These are phyloP conservation scores for Tetragnatha versicolor DNA, from an alignment of 1,140 invertebrate species.

Conservation along the genomic window DNA sequence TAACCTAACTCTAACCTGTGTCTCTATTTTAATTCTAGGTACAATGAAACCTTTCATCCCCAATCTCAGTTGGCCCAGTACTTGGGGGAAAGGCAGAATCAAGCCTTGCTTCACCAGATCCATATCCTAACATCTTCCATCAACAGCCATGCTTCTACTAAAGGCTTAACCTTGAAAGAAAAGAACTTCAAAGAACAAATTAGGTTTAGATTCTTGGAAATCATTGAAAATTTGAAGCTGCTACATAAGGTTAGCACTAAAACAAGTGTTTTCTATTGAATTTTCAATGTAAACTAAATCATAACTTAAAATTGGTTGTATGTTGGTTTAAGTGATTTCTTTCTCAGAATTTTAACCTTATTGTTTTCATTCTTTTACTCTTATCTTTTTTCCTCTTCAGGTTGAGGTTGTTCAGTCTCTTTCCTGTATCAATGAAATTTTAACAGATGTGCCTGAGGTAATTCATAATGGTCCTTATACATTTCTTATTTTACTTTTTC, in stretches of 20 bases:
- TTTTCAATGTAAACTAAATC: neutral
- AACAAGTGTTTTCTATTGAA: neutral
- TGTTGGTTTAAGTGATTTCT: neutral
- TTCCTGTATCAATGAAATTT: constrained; percentile 33
- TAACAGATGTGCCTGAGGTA: constrained; percentile 9
- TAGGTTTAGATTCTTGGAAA: constrained; percentile 19
- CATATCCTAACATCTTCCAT: constrained; percentile 27
- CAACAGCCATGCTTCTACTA: neutral
- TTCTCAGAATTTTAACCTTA: neutral
- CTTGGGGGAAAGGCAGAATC: constrained; percentile 34
- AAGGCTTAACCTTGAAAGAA: neutral
- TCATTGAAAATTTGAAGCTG: constrained; percentile 27
- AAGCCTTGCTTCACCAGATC: constrained; percentile 34
- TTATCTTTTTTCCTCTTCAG: neutral
- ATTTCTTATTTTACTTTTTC: neutral
- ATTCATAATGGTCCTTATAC: neutral
- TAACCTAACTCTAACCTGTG: neutral
- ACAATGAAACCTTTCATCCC: constrained; percentile 46
- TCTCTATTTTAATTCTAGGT: constrained; percentile 1
- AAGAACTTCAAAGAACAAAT: constrained; percentile 20
- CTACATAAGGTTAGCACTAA: constrained; percentile 3
- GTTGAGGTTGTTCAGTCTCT: constrained; percentile 34
- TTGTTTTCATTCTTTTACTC: neutral
- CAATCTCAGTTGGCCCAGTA: constrained; percentile 12
- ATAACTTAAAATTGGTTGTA: neutral